phyloP scores from a whole-genome alignment of 1,140 invertebrate genomes.

The Sinella curviseta region DNA sequence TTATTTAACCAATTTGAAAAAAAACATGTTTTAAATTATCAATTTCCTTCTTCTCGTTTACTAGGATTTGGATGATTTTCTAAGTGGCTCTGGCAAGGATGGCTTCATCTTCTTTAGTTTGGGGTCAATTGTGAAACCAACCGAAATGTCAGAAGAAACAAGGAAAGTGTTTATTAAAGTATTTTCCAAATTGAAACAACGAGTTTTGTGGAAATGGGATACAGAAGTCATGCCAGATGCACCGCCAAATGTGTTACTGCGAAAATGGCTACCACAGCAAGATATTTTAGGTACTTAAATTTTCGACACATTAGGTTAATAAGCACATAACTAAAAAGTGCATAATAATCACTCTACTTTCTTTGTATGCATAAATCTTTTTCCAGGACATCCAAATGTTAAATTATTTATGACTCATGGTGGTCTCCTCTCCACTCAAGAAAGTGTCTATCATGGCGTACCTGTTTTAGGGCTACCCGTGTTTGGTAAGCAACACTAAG shows the following conservation, averaged over 20 bases:
- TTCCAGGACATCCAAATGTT: slow-evolving; percentile 52
- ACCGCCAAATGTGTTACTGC: slow-evolving; percentile 65
- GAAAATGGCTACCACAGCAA: slow-evolving; percentile 69
- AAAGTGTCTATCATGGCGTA: slow-evolving; percentile 46
- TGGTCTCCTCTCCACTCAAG: slow-evolving; percentile 51
- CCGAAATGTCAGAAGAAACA: slow-evolving; percentile 24
- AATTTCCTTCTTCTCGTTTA: not conserved
- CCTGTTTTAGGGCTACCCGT: slow-evolving; percentile 49
- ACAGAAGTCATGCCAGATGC: slow-evolving; percentile 58
- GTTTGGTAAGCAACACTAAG: slow-evolving; percentile 7
- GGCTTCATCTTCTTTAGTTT: slow-evolving; percentile 79
- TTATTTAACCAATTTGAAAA: not conserved
- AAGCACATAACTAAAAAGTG: not conserved
- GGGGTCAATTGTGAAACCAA: slow-evolving; percentile 60
- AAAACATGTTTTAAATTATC: not conserved
- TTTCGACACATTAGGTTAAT: not conserved
- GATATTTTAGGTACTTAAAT: slow-evolving; percentile 50
- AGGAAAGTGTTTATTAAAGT: slow-evolving; percentile 56
- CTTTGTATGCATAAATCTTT: not conserved
- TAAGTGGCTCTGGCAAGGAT: slow-evolving; percentile 61
- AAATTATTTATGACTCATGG: slow-evolving; percentile 56
- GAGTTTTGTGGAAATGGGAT: slow-evolving; percentile 67
- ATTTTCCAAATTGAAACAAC: slow-evolving; percentile 61
- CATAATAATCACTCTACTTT: not conserved
- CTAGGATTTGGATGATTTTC: slow-evolving; percentile 66